Evolutionary conservation across 2,888 invertebrate genomes (phyloP).

Genomic region (Dermolepida albohirtum): DNA sequence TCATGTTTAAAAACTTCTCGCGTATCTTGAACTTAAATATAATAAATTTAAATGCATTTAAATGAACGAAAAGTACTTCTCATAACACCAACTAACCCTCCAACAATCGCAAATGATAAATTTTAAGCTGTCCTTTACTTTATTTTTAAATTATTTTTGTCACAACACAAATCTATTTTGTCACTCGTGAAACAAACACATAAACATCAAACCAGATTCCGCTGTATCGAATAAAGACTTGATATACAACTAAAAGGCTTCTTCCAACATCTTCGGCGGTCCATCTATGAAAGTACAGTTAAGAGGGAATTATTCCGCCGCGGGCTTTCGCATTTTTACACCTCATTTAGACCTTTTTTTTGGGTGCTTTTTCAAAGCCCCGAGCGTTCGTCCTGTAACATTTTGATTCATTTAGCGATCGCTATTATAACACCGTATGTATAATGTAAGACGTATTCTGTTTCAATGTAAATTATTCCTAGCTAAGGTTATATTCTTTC

Average conservation of each 20-base stretch:
- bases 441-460: constrained; percentile 1
- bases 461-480: constrained; percentile 12
- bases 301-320: constrained; percentile 35
- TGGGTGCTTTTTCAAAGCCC: constrained; percentile 20
- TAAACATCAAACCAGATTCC: constrained; percentile 15
- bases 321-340: constrained; percentile 31
- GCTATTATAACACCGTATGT: constrained; percentile 1
- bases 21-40: too few species aligned
- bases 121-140: too few species aligned
- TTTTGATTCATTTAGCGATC: constrained; percentile 2
- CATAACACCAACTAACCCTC: too few species aligned
- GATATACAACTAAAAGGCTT: constrained; percentile 34
- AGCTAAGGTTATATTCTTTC: neutral
- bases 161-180: too few species aligned
- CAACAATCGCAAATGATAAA: too few species aligned
- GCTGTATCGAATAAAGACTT: constrained; percentile 33
- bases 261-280: constrained; percentile 29
- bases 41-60: too few species aligned
- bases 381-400: constrained; percentile 11
- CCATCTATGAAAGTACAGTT: constrained; percentile 38
- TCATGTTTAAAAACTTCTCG: too few species aligned
- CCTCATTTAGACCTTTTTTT: constrained; percentile 25
- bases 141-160: too few species aligned
- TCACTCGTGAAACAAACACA: neutral
- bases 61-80: too few species aligned